Percentiles rank a stretch among this genome's conserved stretches.
These are phyloP conservation scores for Alouatta palliata DNA, from an alignment of 2,113 vertebrate species.

Conservation along the genomic window DNA sequence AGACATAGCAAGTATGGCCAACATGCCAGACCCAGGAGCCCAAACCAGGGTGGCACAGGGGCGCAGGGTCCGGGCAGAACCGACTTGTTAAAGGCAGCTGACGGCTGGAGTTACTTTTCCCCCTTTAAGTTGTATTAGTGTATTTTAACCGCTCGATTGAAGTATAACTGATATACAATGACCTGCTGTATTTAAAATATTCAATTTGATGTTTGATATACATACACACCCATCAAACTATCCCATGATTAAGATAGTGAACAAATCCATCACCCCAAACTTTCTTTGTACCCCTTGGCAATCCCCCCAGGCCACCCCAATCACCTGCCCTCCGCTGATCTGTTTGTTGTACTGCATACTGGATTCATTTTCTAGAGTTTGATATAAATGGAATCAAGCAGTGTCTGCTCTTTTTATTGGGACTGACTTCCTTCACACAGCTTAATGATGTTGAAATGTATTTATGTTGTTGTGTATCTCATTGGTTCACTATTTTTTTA, in stretches of 20 bases:
- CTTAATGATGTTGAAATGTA: not conserved
- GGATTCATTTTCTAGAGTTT: not conserved
- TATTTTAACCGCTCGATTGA: not conserved
- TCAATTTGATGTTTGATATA: not conserved
- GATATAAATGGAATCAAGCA: not conserved
- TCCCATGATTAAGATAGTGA: no score
- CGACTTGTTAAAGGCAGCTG: fast-evolving
- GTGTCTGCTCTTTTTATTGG: not conserved
- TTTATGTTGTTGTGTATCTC: not conserved
- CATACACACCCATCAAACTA: not conserved
- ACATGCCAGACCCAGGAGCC: fast-evolving
- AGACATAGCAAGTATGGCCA: not conserved
- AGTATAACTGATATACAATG: not conserved
- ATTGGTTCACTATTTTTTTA: not conserved
- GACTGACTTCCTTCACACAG: not conserved
- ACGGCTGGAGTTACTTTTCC: fast-evolving
- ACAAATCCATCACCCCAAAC: no score
- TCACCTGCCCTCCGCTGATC: not conserved
- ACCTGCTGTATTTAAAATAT: not conserved
- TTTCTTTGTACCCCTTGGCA: not conserved
- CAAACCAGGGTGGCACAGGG: fast-evolving
- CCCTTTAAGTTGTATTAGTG: not conserved
- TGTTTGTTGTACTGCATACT: not conserved
- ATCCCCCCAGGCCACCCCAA: not conserved
- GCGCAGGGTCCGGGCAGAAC: fast-evolving